Evolutionary conservation across 2,113 vertebrate species (phyloP), one percentile per base, ranked within the genome.

Genomic region (Boleophthalmus pectinirostris): DNA sequence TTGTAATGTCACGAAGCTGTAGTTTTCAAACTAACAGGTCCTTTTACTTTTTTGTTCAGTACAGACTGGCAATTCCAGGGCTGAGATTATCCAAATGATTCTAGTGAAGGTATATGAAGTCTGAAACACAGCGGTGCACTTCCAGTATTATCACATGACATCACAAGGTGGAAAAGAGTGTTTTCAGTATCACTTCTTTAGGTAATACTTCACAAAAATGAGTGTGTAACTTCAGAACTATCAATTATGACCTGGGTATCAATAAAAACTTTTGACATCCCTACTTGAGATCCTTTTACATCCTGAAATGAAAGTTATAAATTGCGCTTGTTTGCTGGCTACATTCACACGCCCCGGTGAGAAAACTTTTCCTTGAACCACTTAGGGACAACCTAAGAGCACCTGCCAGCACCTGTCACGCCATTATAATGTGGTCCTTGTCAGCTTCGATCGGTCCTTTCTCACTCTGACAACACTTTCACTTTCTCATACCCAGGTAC

Each of bases 361-460:
- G 21, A 20, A 15, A 61, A 33, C 58, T 60, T 35, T 63, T 63
- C 29, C 18, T 11, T 63, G 5, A 63, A 35, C 24, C 61, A 54
- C 20, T 54, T n/a, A 51, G 16, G 47, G 38, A 43, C 38, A 51
- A 20, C 47, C 47, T 54, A 54, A 54, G 33, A 35, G 58, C 58
- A 43, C 33, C 35, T 64, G 61, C n/a, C 61, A 43, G 61, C 61
- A 43, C 33, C 35, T 33, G 9, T n/a, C 33, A 1, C 14, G 60
- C 29, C 60, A n/a, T 38, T 64, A 64, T 38, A 64, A 64, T 38
- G 61, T 43, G 18, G 16, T 33, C 33, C 61, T 64, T 64, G 61
- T 64, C 61, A 38, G n/a, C 33, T 20, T 64, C 61, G 18, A 64
- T n/a, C 11, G 33, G 2, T 33, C 20, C 12, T 64, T 38, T 38